Evolutionary conservation across 2,113 vertebrate genomes (phyloP).

Genomic region (Octodon degus): DNA sequence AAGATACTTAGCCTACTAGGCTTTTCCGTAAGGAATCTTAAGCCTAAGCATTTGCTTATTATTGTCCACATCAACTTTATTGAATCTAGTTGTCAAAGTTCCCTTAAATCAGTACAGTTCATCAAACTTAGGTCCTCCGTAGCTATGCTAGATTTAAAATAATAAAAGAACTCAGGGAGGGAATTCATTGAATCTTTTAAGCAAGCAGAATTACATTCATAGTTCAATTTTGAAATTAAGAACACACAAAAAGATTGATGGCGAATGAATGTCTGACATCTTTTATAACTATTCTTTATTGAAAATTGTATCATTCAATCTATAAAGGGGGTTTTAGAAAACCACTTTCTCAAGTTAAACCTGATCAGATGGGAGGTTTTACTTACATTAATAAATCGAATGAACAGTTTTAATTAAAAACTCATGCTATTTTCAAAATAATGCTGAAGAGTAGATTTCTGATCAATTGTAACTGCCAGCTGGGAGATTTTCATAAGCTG

Average conservation of each 20-base stretch:
- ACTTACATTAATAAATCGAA: conserved; percentile 75
- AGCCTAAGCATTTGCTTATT: background rate
- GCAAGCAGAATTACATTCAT: conserved; percentile 66
- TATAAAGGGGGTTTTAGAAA: conserved; percentile 79
- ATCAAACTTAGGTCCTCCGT: background rate
- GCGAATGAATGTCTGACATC: conserved; percentile 73
- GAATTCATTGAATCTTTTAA: conserved; percentile 67
- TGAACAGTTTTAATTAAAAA: conserved; percentile 78
- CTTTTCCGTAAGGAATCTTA: conserved; percentile 43
- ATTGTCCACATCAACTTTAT: background rate
- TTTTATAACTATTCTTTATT: conserved; percentile 78
- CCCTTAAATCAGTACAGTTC: background rate
- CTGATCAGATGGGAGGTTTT: conserved; percentile 68
- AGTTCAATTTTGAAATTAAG: conserved; percentile 74
- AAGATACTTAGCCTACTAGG: background rate
- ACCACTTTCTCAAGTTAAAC: conserved; percentile 79
- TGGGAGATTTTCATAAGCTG: conserved; percentile 82
- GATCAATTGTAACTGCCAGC: conserved; percentile 83
- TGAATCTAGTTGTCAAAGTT: conserved; percentile 51
- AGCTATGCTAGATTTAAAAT: conserved; percentile 47
- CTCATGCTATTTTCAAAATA: conserved; percentile 79
- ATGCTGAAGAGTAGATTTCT: conserved; percentile 79
- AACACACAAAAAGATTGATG: conserved; percentile 70
- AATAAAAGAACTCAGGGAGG: conserved; percentile 54
- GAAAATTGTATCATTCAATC: conserved; percentile 76